phyloP scores from a whole-genome alignment of 2,113 vertebrate genomes.

The Panthera tigris region DNA sequence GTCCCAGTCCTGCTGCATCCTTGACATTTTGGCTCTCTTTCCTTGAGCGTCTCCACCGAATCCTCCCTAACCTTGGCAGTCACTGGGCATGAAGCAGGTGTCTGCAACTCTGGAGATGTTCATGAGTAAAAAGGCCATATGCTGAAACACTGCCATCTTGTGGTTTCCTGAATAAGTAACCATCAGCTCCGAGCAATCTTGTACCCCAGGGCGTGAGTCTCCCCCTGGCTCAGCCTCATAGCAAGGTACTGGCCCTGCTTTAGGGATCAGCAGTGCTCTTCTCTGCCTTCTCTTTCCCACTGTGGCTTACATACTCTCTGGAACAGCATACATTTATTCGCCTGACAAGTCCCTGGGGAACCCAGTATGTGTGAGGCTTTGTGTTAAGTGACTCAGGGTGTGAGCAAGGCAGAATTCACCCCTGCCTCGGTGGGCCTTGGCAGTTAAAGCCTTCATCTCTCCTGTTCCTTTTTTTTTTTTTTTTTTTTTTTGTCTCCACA shows the following conservation, averaged over 20 bases:
- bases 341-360: background rate
- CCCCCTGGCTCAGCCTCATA: background rate
- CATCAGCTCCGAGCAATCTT: background rate
- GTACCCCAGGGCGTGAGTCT: background rate
- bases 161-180: conserved; percentile 72
- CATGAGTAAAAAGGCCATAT: background rate
- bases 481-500: conserved; percentile 68
- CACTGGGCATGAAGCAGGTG: background rate
- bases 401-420: background rate
- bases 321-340: background rate
- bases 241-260: background rate
- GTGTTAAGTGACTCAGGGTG: background rate
- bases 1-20: background rate
- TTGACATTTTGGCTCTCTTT: background rate
- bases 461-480: background rate
- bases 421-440: background rate
- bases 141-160: conserved; percentile 84
- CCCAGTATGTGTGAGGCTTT: background rate
- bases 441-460: background rate
- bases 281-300: background rate
- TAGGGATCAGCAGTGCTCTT: background rate
- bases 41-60: background rate
- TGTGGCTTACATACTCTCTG: background rate
- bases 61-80: background rate
- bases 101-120: background rate